These are phyloP conservation scores for Pristionchus entomophagus DNA, from an alignment of 2,888 invertebrate genomes.

Conservation along the genomic window DNA sequence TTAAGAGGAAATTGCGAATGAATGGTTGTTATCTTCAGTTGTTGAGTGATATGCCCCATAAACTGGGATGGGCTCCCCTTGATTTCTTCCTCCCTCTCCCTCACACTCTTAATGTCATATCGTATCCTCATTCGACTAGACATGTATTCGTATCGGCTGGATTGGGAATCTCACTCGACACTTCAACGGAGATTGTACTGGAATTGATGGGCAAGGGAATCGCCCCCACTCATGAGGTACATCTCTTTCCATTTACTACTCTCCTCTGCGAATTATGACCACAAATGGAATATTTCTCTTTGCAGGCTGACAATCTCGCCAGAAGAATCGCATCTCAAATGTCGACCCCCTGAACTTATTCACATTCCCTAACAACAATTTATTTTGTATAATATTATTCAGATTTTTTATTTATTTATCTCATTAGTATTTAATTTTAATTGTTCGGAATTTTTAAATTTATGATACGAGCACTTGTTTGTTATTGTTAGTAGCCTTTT, in stretches of 20 bases:
- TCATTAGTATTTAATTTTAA: background rate
- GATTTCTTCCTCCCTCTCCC: constrained; percentile 41
- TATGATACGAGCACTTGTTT: constrained; percentile 2
- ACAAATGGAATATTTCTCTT: too few species aligned
- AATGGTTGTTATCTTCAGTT: background rate
- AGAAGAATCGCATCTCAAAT: constrained; percentile 15
- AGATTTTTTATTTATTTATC: background rate
- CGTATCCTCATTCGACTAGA: constrained; percentile 52
- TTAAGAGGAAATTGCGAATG: too few species aligned
- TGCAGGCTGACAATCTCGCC: constrained; percentile 26
- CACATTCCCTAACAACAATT: too few species aligned
- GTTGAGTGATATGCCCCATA: background rate
- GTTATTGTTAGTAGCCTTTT: background rate
- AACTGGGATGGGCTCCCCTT: constrained; percentile 32
- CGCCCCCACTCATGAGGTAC: constrained; percentile 6
- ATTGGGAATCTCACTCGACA: constrained; percentile 73
- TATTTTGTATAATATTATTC: too few species aligned
- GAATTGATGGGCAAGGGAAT: background rate
- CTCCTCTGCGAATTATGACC: too few species aligned
- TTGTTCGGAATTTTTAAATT: background rate
- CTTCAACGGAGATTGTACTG: background rate
- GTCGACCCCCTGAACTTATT: background rate
- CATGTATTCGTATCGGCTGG: constrained; percentile 77
- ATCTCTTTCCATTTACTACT: too few species aligned
- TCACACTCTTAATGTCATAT: constrained; percentile 2